A percentile compares a stretch with the other conserved stretches of the same genome.
Conservation (phyloP, 1,140 invertebrate species). For the Neodiprion lecontei region DNA sequence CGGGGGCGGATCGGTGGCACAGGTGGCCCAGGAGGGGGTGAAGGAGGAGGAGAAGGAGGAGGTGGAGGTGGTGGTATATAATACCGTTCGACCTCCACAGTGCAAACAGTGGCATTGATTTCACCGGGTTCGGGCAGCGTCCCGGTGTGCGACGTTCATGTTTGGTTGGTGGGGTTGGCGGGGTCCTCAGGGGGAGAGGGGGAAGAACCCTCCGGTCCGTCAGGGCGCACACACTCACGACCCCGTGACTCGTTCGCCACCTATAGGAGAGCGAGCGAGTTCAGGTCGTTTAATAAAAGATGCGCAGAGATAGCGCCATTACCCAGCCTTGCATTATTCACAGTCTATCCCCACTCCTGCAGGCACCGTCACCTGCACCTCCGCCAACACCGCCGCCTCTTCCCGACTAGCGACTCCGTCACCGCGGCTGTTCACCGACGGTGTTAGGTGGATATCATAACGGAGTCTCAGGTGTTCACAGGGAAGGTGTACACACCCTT, state of each 20-base stretch:
- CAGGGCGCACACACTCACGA: neutral
- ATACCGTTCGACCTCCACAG: conserved; percentile 56
- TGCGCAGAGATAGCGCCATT: conserved; percentile 65
- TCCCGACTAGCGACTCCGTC: conserved; percentile 35
- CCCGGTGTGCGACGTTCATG: conserved; percentile 21
- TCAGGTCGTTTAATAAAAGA: conserved; percentile 61
- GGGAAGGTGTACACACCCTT: too few relatives aligned
- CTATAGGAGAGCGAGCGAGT: conserved; percentile 17
- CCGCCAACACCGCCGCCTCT: conserved; percentile 17
- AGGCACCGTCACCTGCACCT: conserved; percentile 31
- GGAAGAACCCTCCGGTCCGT: neutral
- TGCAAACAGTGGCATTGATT: conserved; percentile 63
- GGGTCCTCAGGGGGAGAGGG: neutral
- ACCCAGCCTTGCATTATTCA: conserved; percentile 63
- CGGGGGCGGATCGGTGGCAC: conserved; percentile 9
- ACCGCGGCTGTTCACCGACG: conserved; percentile 37
- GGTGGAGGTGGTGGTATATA: neutral
- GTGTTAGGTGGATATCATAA: neutral
- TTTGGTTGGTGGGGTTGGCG: neutral
- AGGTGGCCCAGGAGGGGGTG: conserved; percentile 20
- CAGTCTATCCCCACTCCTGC: conserved; percentile 44
- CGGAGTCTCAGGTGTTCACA: too few relatives aligned
- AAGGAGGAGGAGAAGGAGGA: conserved; percentile 10
- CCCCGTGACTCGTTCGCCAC: neutral
- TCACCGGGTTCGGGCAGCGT: conserved; percentile 58